Conservation (phyloP, 1,140 invertebrate genomes). For the Maniola jurtina region DNA sequence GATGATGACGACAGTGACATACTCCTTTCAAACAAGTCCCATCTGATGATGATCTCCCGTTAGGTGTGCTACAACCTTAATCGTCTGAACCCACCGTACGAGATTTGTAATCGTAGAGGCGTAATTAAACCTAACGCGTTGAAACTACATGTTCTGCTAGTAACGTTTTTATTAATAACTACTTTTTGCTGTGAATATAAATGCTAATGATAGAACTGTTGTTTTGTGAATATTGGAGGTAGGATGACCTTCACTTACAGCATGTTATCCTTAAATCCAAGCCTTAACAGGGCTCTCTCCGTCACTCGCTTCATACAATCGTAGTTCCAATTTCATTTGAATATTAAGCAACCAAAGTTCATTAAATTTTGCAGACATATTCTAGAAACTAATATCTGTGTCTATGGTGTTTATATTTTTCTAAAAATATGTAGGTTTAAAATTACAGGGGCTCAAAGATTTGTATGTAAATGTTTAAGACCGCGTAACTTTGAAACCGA, state of each 20-base stretch:
- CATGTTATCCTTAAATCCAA: neutral
- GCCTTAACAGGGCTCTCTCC: too few species aligned
- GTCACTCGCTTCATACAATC: too few species aligned
- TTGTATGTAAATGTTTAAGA: too few species aligned
- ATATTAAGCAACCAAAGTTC: too few species aligned
- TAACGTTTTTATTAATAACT: neutral
- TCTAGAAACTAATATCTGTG: too few species aligned
- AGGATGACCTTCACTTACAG: neutral
- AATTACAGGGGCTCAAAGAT: too few species aligned
- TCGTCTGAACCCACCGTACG: neutral
- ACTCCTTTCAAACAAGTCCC: neutral
- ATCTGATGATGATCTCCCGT: neutral
- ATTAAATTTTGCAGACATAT: too few species aligned
- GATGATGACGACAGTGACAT: too few species aligned
- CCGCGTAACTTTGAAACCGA: too few species aligned
- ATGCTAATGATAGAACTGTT: neutral
- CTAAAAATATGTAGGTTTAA: too few species aligned
- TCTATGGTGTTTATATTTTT: too few species aligned
- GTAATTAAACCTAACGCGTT: neutral
- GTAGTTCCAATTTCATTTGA: too few species aligned
- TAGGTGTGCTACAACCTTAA: neutral
- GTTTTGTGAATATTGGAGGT: neutral
- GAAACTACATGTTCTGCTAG: neutral
- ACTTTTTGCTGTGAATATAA: neutral
- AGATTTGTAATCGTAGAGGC: slow-evolving; percentile 4